These are phyloP conservation scores for Isichthys henryi DNA, from an alignment of 2,113 vertebrate genomes.

Conservation along the genomic window DNA sequence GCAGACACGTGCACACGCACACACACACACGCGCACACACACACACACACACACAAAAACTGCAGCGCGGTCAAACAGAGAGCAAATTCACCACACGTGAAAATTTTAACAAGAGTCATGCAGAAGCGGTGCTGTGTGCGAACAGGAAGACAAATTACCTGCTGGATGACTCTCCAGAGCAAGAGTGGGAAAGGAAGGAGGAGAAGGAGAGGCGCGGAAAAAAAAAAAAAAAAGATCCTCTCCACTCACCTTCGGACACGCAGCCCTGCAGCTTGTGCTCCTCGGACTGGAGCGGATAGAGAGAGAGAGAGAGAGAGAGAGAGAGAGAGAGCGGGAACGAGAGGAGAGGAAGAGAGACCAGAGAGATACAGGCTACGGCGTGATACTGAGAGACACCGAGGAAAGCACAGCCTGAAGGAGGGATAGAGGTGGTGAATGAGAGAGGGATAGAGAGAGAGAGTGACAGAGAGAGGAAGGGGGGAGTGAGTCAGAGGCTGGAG, in stretches of 20 bases:
- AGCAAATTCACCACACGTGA: neutral
- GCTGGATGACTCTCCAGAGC: neutral
- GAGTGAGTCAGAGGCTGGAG: constrained; percentile 24
- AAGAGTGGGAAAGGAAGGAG: neutral
- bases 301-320: constrained; percentile 14
- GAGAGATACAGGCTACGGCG: constrained; percentile 8
- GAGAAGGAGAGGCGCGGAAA: neutral
- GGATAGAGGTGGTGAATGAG: neutral
- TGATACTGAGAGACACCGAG: neutral
- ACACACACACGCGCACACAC: constrained; percentile 16
- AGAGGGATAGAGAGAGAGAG: constrained; percentile 17
- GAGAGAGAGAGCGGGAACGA: constrained; percentile 20
- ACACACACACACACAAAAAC: constrained; percentile 21
- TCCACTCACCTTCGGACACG: constrained; percentile 40
- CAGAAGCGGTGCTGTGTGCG: neutral
- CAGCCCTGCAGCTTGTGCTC: constrained; percentile 16
- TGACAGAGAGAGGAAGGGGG: constrained; percentile 20
- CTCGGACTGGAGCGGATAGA: constrained; percentile 27
- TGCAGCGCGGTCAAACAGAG: constrained; percentile 8
- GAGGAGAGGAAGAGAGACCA: constrained; percentile 22
- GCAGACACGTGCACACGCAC: neutral
- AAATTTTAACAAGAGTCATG: constrained; percentile 17
- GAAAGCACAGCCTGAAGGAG: neutral
- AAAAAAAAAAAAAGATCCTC: constrained; percentile 7
- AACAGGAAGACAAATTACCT: neutral